phyloP scores from a whole-genome alignment of 2,113 vertebrate genomes.

The Microcebus jonahi region DNA sequence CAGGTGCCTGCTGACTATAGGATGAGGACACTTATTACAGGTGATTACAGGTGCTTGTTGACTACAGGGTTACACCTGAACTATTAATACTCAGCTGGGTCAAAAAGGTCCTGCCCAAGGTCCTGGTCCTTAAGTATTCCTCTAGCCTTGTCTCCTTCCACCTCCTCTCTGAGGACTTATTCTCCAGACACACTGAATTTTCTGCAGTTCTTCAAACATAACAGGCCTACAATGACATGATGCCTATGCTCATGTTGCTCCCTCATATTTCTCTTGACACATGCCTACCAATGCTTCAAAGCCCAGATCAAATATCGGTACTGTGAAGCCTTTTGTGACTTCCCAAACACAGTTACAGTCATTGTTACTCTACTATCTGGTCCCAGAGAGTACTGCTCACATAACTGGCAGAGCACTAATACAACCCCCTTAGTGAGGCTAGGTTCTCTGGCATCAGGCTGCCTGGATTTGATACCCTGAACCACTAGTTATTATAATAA shows the following conservation, averaged over 20 bases:
- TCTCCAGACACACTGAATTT: neutral
- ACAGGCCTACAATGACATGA: neutral
- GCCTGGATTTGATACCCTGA: neutral
- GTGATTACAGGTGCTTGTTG: no score
- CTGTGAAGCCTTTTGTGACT: neutral
- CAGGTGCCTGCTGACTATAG: neutral
- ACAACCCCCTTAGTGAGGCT: neutral
- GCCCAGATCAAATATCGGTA: neutral
- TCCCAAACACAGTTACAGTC: neutral
- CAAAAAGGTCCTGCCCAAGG: neutral
- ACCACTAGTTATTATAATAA: neutral
- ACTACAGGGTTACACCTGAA: neutral
- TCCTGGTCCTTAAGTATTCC: neutral
- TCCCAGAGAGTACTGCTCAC: neutral
- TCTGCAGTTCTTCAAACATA: neutral
- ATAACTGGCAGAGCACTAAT: neutral
- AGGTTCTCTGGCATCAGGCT: neutral
- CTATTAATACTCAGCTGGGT: neutral
- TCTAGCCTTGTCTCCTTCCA: neutral
- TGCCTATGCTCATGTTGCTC: neutral
- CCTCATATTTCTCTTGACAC: neutral
- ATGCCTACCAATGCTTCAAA: neutral
- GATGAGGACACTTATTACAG: no score
- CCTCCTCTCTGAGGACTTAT: neutral
- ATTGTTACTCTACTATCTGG: neutral